Evolutionary conservation across 1,140 invertebrate species (phyloP), one percentile per base, ranked within the genome.

Genomic region (Scylla paramamosain): DNA sequence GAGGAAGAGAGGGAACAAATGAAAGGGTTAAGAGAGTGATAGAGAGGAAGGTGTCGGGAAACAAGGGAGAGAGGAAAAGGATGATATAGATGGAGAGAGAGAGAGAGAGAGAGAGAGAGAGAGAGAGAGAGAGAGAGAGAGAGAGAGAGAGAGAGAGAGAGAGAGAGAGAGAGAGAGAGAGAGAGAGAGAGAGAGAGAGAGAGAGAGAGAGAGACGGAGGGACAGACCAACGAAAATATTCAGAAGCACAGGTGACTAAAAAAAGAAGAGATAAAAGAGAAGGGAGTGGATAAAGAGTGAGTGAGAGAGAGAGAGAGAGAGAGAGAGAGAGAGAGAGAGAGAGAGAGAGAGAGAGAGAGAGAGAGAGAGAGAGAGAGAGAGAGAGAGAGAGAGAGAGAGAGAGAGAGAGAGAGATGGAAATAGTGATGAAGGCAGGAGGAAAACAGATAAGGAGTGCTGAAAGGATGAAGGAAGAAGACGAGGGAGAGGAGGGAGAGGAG

Each of bases 61-160:
- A 20, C 6, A 7, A 77, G 25, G n/a, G 1, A n/a, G 1, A n/a
- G 67, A 77, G 67, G 6, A n/a, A 8, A 20, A 1, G 25, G n/a
- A 25, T 3, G 20, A 25, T 6, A 67, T 6, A 77, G 67, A 77
- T 6, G n/a, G 67, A 77, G 67, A 77, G 67, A 77, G 67, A 77
- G 67, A 77, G 67, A 77, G 67, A 77, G 67, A 77, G 67, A 77
- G 67, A 77, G 67, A 77, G 67, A 77, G 67, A 77, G 67, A 77
- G 67, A 77, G 67, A 77, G 67, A 77, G 67, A 77, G 67, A 77
- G 67, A 77, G 67, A 77, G 67, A 77, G 67, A 77, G 67, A 77
- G 67, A 77, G 67, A 77, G 67, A 77, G 67, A 77, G 67, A 77
- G 67, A 77, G 67, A 77, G 67, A 77, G 67, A 77, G 67, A 77